Percentiles rank a stretch among this genome's conserved stretches.
These are phyloP conservation scores for Gnatocerus cornutus DNA, from an alignment of 2,888 invertebrate genomes.

Conservation along the genomic window DNA sequence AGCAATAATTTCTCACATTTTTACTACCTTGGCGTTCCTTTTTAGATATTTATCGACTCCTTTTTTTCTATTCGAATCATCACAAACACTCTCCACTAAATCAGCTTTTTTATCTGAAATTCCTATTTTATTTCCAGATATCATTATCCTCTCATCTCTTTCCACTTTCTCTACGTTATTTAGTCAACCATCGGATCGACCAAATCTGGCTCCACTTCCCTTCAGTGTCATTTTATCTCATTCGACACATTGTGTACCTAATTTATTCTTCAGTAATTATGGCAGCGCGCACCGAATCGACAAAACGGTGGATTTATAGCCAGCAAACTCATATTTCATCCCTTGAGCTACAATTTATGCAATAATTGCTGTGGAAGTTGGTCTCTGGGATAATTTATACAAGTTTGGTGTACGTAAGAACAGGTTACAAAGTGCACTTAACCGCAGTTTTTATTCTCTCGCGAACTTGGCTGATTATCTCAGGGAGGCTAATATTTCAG, in stretches of 20 bases:
- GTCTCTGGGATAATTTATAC: conserved; percentile 16
- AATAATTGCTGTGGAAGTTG: conserved; percentile 14
- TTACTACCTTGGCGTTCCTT: too few species aligned
- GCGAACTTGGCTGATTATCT: conserved; percentile 27
- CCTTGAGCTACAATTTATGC: conserved; percentile 20
- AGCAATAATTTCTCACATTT: too few species aligned
- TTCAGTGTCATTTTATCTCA: conserved; percentile 15
- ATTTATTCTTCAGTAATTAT: conserved; percentile 31
- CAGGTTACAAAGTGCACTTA: conserved; percentile 29
- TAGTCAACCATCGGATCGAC: background rate
- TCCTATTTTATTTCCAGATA: too few species aligned
- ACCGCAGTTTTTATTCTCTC: conserved; percentile 37
- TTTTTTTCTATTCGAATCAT: background rate
- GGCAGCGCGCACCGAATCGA: conserved; percentile 17
- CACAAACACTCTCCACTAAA: too few species aligned
- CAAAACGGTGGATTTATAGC: conserved; percentile 28
- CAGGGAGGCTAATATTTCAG: conserved; percentile 19
- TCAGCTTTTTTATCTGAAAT: too few species aligned
- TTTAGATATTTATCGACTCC: background rate
- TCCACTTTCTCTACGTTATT: too few species aligned
- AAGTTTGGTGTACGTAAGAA: conserved; percentile 32
- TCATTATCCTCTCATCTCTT: too few species aligned
- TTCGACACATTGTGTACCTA: conserved; percentile 20
- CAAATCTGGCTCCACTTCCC: background rate
- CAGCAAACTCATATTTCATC: conserved; percentile 26